Conservation (phyloP, 2,797 vertebrate species). For the Pseudochirops corinnae region DNA sequence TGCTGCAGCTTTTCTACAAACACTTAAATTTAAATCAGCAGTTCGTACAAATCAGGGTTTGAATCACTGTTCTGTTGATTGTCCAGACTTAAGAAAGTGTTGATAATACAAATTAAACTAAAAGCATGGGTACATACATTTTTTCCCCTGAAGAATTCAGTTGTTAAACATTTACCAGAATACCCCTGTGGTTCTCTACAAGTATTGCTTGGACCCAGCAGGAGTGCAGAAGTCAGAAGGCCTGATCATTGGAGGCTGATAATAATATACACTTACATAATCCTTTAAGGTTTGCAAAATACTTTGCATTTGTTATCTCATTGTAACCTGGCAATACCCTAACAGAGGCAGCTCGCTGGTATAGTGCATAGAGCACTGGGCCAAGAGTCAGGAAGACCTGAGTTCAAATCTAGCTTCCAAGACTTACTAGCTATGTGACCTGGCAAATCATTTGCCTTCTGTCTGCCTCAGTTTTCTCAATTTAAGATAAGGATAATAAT, state of each 20-base stretch:
- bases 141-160: not conserved
- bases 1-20: not conserved
- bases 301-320: not conserved
- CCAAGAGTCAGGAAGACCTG: not conserved
- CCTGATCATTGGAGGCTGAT: not conserved
- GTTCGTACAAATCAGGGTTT: not conserved
- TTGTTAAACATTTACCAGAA: not conserved
- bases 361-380: not conserved
- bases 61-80: not conserved
- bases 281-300: not conserved
- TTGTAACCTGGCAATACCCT: not conserved
- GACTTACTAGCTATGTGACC: not conserved
- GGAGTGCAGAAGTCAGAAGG: not conserved
- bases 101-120: not conserved
- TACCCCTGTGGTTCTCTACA: not conserved
- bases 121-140: not conserved
- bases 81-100: not conserved
- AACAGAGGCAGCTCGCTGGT: not conserved
- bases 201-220: not conserved
- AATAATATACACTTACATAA: not conserved
- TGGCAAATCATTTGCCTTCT: not conserved
- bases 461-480: not conserved
- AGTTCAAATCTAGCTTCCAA: not conserved
- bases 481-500: not conserved
- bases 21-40: not conserved